phyloP scores from a whole-genome alignment of 2,888 invertebrate species.

The Trachelus iudaicus region DNA sequence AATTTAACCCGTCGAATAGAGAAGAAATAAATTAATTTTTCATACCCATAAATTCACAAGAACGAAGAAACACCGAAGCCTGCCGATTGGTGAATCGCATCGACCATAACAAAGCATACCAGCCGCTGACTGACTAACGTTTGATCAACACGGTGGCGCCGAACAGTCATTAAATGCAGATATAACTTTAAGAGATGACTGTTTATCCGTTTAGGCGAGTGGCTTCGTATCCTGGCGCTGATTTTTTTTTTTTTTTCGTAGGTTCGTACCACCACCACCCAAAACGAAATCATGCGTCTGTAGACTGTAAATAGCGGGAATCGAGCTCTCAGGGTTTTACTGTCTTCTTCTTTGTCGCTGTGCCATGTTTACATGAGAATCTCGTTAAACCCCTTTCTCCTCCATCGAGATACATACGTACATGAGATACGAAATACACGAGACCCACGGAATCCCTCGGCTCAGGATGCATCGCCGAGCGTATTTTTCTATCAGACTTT shows the following conservation, averaged over 20 bases:
- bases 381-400: background rate
- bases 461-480: background rate
- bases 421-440: too few species aligned
- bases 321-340: background rate
- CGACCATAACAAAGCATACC: too few species aligned
- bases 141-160: constrained; percentile 14
- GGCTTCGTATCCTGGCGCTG: background rate
- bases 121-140: background rate
- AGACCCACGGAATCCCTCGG: background rate
- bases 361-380: background rate
- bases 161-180: constrained; percentile 16
- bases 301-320: background rate
- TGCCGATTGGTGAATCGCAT: too few species aligned
- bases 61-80: background rate
- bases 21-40: background rate
- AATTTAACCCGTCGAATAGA: background rate
- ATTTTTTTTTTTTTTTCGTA: background rate
- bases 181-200: constrained; percentile 12
- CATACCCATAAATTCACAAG: background rate
- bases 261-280: background rate
- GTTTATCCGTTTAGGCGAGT: background rate
- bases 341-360: background rate
- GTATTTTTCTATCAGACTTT: background rate
- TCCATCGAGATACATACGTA: background rate
- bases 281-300: background rate